Evolutionary conservation across 1,140 invertebrate species (phyloP), one percentile per base, ranked within the genome.

Genomic region (Triops longicaudatus): DNA sequence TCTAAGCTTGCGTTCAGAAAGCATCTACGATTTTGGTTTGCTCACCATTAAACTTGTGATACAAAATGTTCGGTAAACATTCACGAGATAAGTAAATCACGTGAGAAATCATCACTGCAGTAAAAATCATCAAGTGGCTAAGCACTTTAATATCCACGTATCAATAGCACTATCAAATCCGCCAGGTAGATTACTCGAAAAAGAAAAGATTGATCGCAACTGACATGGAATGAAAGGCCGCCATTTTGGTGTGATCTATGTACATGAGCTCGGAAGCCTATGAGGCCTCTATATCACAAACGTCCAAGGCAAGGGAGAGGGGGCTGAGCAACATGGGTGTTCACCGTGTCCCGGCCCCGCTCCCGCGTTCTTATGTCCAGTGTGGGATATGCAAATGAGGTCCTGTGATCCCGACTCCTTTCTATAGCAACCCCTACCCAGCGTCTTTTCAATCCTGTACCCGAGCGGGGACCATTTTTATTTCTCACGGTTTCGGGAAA

Each of bases 401-500:
- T 63, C 50, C 50, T 63, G 50, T 63, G 50, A 63, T 63, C 50
- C 50, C 50, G 50, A 17, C 50, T 22, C 50, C 50, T 63, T 63
- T 63, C 50, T 63, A 63, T 63, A 17, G 50, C 50, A 63, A 63
- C 50, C 50, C 50, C 50, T 63, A 63, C 50, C 31, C 50, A 22
- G 10, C 50, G 22, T 14, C 50, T 63, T 37, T 63, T 63, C 50
- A 63, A n/a, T 63, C 50, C 50, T 17, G 22, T 63, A 63, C 10
- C 50, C 50, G 50, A 22, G 50, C 50, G 22, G 17, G 50, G 50
- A n/a, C 50, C 50, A 63, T 63, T 63, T 63, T 63, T 63, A 63
- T 63, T 63, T 63, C 50, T 63, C 50, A 63, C 50, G 50, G 50
- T 63, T 63, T 63, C 50, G 50, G 50, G 50, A 63, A 63, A 63